These are phyloP conservation scores for Aproaerema taeniolella DNA, from an alignment of 2,888 invertebrate genomes.

Conservation along the genomic window DNA sequence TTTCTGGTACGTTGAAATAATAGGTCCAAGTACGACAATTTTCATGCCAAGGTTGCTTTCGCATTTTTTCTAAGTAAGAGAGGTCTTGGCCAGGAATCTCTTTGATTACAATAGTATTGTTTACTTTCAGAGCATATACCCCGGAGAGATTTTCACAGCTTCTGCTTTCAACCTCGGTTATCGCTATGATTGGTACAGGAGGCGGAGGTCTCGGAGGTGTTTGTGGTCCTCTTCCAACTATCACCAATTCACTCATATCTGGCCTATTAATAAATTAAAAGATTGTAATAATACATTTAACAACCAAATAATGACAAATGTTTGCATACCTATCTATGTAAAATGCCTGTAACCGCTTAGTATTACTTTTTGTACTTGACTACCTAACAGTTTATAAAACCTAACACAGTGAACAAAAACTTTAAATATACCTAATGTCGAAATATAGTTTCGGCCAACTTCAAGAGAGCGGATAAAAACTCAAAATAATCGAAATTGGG, in stretches of 20 bases:
- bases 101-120: constrained; percentile 51
- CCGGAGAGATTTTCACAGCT: constrained; percentile 18
- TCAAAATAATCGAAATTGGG: neutral
- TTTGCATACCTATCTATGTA: neutral
- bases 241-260: constrained; percentile 38
- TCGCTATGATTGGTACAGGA: constrained; percentile 35
- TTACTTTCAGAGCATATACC: constrained; percentile 54
- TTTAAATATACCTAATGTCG: no score
- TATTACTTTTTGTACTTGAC: neutral
- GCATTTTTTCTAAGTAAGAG: constrained; percentile 29
- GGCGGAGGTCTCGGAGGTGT: constrained; percentile 36
- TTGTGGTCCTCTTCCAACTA: constrained; percentile 49
- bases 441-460: no score
- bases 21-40: constrained; percentile 53
- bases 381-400: neutral
- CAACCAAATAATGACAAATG: neutral
- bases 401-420: no score
- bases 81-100: constrained; percentile 34
- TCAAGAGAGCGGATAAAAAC: neutral
- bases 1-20: constrained; percentile 54
- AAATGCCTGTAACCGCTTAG: neutral
- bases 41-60: constrained; percentile 40
- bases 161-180: constrained; percentile 23
- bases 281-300: constrained; percentile 6
- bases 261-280: constrained; percentile 47